Percentiles rank a stretch among this genome's conserved stretches.
Evolutionary conservation across 2,113 vertebrate genomes (phyloP).

Genomic region (Pao palembangensis): DNA sequence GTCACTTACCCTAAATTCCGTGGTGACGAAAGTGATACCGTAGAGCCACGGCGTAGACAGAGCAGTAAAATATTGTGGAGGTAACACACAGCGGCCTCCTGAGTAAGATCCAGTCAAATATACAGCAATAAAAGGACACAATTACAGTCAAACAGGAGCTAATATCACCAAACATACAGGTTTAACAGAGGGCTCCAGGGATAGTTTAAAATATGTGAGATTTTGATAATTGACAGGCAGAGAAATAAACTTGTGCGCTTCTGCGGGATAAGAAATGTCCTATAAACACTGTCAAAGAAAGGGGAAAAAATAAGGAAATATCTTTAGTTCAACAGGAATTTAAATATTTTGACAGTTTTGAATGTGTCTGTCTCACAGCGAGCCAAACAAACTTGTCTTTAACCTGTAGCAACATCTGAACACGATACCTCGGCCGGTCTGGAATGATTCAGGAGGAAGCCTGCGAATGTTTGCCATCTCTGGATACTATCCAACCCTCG

Average conservation of each 20-base stretch:
- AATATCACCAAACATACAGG: slow-evolving; percentile 2
- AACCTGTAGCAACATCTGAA: slow-evolving; percentile 51
- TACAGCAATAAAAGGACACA: not conserved
- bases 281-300: too few species aligned
- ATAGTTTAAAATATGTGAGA: not conserved
- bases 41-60: slow-evolving; percentile 15
- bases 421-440: slow-evolving; percentile 20
- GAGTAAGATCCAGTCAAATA: slow-evolving; percentile 21
- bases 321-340: not conserved
- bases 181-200: slow-evolving; percentile 17
- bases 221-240: too few species aligned
- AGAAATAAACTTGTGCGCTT: too few species aligned
- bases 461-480: slow-evolving; percentile 29
- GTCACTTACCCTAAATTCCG: slow-evolving; percentile 7
- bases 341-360: not conserved
- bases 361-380: not conserved
- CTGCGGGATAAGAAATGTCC: too few species aligned
- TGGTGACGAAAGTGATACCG: slow-evolving; percentile 25
- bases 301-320: not conserved
- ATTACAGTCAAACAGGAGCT: slow-evolving; percentile 9
- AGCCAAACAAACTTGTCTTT: slow-evolving; percentile 9
- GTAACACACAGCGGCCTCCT: slow-evolving; percentile 18
- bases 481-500: slow-evolving; percentile 16
- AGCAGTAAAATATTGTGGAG: slow-evolving; percentile 33
- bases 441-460: slow-evolving; percentile 37